Evolutionary conservation across 2,113 vertebrate genomes (phyloP).

Genomic region (Balaeniceps rex): DNA sequence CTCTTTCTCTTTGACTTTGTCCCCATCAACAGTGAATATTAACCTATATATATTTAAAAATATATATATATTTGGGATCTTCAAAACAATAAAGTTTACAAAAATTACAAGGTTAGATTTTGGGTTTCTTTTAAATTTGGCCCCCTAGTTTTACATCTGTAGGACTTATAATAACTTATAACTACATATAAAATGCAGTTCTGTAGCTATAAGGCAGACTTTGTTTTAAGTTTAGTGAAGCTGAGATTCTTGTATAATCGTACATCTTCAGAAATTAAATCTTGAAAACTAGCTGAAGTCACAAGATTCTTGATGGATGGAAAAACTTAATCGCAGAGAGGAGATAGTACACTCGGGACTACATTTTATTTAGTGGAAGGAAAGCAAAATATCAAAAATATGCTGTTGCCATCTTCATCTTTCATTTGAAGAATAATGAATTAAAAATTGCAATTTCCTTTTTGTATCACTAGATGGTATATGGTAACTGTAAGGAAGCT

Average conservation of each 20-base stretch:
- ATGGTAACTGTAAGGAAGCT: background rate
- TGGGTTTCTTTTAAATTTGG: background rate
- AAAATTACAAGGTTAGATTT: background rate
- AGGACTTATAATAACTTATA: background rate
- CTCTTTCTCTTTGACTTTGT: background rate
- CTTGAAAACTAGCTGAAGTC: background rate
- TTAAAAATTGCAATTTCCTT: conserved; percentile 27
- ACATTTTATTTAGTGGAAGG: background rate
- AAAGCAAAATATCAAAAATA: background rate
- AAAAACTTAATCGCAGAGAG: background rate
- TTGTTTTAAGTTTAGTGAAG: background rate
- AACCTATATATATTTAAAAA: background rate
- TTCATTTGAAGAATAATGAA: background rate
- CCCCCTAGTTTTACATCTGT: background rate
- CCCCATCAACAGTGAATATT: background rate
- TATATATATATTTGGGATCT: background rate
- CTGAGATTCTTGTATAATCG: background rate
- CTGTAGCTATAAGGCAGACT: background rate
- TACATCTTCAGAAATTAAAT: background rate
- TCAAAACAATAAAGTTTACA: background rate
- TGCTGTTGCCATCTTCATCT: background rate
- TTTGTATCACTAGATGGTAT: conserved; percentile 48
- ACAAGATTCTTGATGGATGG: background rate
- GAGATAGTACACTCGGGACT: background rate
- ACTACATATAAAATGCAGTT: background rate